Base-by-base conservation (phyloP, 1,140 invertebrate genomes). In the Aphaenogaster rudis region DNA sequence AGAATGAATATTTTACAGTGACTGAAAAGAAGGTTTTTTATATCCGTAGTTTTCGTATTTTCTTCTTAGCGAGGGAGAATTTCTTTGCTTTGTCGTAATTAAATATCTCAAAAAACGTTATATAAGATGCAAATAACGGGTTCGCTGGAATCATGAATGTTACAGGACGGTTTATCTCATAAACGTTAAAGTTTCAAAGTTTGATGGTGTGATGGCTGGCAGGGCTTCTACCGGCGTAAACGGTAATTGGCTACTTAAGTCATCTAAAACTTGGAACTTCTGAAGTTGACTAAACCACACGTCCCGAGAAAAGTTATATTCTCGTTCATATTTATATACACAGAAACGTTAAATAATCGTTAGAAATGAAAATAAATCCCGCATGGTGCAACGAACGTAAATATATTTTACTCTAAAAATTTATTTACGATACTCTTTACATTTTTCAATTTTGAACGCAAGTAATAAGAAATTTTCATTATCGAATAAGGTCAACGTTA, bases 111-210 rank as follows among this genome's bases (percentile, higher is more conserved):
- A 21, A 72, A 61, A 28, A 36, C 33, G 4, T 57, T 63, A 72
- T 17, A 28, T 45, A 74, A 63, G 48, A 66, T 48, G 48, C 33
- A 54, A 78, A 78, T 90, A 89, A 87, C 33, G 50, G 15, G 66
- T 85, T 72, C 9, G 66, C n/a, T 45, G 63, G 85, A 78, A 81
- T 63, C n/a, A 8, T 15, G 5, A 69, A 52, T 59, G 61, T 50
- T 52, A 77, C 48, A 57, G 61, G 76, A 61, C 42, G 63, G 57
- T 88, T 91, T 86, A 78, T 36, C 28, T 28, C 74, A 57, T 90
- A 90, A 91, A 76, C 82, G 59, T 84, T 48, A 54, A 91, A 91
- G 84, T 91, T 88, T 78, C 89, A 71, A 91, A 91, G 82, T 91
- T 91, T 91, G 74, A 91, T 85, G 69, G 85, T 71, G 61, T 48